Evolutionary conservation across 2,113 vertebrate species (phyloP).

Genomic region (Pterophyllum scalare): DNA sequence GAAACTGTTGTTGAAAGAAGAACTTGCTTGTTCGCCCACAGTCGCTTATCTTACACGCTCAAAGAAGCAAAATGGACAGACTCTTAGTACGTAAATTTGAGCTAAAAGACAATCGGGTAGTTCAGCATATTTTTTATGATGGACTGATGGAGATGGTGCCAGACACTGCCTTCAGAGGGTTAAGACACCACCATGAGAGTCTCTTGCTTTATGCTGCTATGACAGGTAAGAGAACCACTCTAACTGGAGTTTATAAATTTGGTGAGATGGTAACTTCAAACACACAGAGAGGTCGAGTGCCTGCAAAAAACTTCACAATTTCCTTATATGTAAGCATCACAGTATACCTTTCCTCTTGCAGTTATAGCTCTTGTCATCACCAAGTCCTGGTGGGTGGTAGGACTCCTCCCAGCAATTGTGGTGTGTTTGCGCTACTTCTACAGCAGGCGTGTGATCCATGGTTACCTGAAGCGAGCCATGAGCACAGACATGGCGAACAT

Average conservation of each 20-base stretch:
- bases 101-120: conserved; percentile 17
- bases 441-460: conserved; percentile 44
- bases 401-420: conserved; percentile 40
- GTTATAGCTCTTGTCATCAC: conserved; percentile 38
- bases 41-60: not conserved
- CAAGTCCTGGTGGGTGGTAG: conserved; percentile 60
- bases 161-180: conserved; percentile 61
- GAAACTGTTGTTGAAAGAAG: not conserved
- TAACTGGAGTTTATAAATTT: not conserved
- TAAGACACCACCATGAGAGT: conserved; percentile 60
- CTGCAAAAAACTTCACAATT: not conserved
- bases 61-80: not conserved
- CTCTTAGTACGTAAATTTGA: conserved; percentile 43
- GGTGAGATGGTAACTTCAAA: not conserved
- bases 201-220: conserved; percentile 46
- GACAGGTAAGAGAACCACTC: conserved; percentile 22
- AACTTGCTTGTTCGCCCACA: fast-evolving
- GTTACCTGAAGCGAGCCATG: conserved; percentile 31
- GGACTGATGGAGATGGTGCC: conserved; percentile 64
- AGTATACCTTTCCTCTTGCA: conserved; percentile 21
- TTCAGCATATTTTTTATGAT: conserved; percentile 53
- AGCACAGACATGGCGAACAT: conserved; percentile 61
- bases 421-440: conserved; percentile 55
- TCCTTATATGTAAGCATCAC: not conserved
- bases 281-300: not conserved